phyloP scores from a whole-genome alignment of 2,888 invertebrate genomes.

The Pammene aurita region DNA sequence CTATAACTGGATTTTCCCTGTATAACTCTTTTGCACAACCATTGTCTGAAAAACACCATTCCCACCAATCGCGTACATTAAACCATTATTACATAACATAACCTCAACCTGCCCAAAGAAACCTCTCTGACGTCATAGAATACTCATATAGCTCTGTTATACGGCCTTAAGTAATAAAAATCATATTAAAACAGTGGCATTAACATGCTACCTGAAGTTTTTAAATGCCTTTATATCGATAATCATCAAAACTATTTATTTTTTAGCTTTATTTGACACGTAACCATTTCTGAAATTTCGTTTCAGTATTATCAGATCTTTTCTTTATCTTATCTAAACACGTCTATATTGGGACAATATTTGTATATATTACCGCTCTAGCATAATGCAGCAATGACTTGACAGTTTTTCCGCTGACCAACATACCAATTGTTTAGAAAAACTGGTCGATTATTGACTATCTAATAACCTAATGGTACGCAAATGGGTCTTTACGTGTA shows the following conservation, averaged over 20 bases:
- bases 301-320: background rate
- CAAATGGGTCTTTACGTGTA: conserved; percentile 50
- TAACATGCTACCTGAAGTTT: conserved; percentile 45
- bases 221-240: conserved; percentile 16
- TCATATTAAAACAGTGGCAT: conserved; percentile 45
- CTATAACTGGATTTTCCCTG: background rate
- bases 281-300: background rate
- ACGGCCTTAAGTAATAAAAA: conserved; percentile 40
- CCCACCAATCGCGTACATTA: conserved; percentile 43
- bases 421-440: conserved; percentile 21
- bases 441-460: conserved; percentile 36
- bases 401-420: conserved; percentile 41
- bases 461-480: conserved; percentile 46
- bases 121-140: conserved; percentile 58
- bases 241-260: conserved; percentile 25
- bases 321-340: background rate
- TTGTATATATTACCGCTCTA: conserved; percentile 43
- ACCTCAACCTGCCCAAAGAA: conserved; percentile 59
- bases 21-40: conserved; percentile 16
- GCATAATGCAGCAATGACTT: conserved; percentile 72
- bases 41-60: conserved; percentile 22
- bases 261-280: conserved; percentile 1
- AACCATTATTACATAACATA: conserved; percentile 75
- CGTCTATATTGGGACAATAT: background rate
- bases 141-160: conserved; percentile 44